These are phyloP conservation scores for Ceramica pisi DNA, from an alignment of 2,888 invertebrate genomes.

Conservation along the genomic window DNA sequence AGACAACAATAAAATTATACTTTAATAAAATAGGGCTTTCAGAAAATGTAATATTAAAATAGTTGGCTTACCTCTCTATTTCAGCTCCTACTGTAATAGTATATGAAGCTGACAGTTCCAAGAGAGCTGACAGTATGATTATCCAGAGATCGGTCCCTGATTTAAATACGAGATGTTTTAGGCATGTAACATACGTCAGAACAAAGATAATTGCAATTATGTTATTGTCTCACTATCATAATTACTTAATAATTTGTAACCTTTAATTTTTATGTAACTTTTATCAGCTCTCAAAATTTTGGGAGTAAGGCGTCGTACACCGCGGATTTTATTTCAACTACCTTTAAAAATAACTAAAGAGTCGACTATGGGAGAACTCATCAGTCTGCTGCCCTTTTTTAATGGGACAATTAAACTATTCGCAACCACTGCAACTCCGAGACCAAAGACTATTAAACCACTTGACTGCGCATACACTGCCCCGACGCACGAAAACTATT, in stretches of 20 bases:
- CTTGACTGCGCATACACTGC: no score
- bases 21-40: background rate
- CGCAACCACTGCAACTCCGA: no score
- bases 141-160: background rate
- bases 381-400: no score
- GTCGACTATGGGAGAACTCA: no score
- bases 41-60: background rate
- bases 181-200: conserved; percentile 35
- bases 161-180: conserved; percentile 48
- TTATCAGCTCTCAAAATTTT: conserved; percentile 43
- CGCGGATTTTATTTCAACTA: background rate
- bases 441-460: no score
- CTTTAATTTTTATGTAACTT: conserved; percentile 33
- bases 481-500: no score
- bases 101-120: conserved; percentile 26
- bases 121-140: conserved; percentile 26
- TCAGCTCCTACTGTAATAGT: conserved; percentile 9
- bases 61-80: conserved; percentile 38
- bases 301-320: background rate
- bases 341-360: no score
- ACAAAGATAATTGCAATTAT: conserved; percentile 36
- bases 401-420: no score
- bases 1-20: background rate
- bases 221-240: conserved; percentile 47
- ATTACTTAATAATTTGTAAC: conserved; percentile 51